These are phyloP conservation scores for Mastomys coucha DNA, from an alignment of 2,113 vertebrate species.

Conservation along the genomic window DNA sequence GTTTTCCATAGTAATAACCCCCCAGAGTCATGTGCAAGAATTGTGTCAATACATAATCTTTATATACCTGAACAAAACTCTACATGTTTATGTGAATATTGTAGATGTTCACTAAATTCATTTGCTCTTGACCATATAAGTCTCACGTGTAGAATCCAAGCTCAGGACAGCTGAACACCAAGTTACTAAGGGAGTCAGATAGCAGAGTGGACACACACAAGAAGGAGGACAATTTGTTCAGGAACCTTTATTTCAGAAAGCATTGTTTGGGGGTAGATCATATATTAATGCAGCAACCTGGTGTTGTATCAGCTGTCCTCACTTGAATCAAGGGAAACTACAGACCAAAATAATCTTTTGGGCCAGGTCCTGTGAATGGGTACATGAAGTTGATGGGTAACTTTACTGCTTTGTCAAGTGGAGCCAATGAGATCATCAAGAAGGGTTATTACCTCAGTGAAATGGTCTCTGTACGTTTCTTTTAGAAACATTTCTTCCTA, in stretches of 20 bases:
- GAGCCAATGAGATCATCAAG: background rate
- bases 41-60: background rate
- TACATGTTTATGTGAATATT: background rate
- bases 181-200: no score
- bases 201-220: rapidly evolving
- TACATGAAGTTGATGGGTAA: background rate
- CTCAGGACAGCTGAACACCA: background rate
- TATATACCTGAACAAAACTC: background rate
- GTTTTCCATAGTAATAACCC: background rate
- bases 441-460: background rate
- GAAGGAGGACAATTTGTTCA: background rate
- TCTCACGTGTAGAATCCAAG: background rate
- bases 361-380: rapidly evolving
- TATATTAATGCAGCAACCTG: background rate
- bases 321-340: background rate
- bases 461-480: background rate
- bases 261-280: background rate
- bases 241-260: background rate
- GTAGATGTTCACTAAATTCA: background rate
- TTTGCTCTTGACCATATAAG: background rate
- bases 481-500: background rate
- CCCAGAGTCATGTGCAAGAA: background rate
- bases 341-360: background rate
- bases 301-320: background rate
- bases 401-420: background rate